Evolutionary conservation across 2,888 invertebrate genomes (phyloP).

Genomic region (Ectemnius cavifrons): DNA sequence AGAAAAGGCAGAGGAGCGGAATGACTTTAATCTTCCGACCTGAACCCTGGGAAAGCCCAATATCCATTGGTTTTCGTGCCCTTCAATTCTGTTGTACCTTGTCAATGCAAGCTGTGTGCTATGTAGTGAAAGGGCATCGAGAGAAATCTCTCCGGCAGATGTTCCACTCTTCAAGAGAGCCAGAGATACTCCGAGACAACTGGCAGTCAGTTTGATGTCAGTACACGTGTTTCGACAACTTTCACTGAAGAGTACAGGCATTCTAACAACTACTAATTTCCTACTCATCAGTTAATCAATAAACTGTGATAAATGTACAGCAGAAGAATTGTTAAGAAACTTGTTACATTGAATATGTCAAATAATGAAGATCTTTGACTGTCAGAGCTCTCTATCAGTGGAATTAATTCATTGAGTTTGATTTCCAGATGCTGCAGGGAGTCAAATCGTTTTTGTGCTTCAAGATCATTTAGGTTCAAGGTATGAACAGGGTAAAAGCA

Average conservation of each 20-base stretch:
- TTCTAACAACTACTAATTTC: too few relatives aligned
- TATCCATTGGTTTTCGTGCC: conserved; percentile 48
- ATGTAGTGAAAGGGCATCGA: conserved; percentile 33
- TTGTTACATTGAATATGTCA: too few relatives aligned
- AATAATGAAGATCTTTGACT: too few relatives aligned
- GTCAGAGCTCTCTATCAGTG: too few relatives aligned
- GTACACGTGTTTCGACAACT: conserved; percentile 9
- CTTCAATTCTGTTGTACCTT: conserved; percentile 52
- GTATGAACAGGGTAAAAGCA: conserved; percentile 7
- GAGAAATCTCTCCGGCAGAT: conserved; percentile 64
- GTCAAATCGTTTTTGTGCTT: too few relatives aligned
- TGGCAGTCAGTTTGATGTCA: conserved; percentile 58
- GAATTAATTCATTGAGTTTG: too few relatives aligned
- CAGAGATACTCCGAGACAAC: conserved; percentile 59
- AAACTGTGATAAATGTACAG: too few relatives aligned
- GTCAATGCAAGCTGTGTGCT: conserved; percentile 39
- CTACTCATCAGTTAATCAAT: too few relatives aligned
- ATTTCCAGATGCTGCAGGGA: too few relatives aligned
- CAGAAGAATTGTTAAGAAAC: too few relatives aligned
- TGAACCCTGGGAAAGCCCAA: conserved; percentile 51
- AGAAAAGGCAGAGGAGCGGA: conserved; percentile 9
- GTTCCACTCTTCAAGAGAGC: conserved; percentile 48
- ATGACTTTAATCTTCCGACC: conserved; percentile 57
- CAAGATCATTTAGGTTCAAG: too few relatives aligned
- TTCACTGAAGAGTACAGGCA: too few relatives aligned